Evolutionary conservation across 2,113 vertebrate genomes (phyloP).

Genomic region (Poeciliopsis occidentalis): DNA sequence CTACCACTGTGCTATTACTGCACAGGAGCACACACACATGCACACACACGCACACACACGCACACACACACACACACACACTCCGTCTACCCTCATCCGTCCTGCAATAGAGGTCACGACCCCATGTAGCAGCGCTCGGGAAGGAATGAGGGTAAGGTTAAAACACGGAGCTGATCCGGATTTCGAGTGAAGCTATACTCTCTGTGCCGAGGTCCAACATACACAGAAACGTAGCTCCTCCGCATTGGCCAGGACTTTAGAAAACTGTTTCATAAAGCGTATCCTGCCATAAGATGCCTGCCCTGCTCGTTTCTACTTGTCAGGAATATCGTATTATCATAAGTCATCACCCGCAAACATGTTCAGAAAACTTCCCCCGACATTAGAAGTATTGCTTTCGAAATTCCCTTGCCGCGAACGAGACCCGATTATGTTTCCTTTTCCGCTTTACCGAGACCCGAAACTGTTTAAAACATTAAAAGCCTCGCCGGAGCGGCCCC

Average conservation of each 20-base stretch:
- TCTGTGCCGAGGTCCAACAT: not conserved
- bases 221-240: not conserved
- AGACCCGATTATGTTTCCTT: conserved; percentile 27
- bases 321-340: conserved; percentile 28
- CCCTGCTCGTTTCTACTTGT: conserved; percentile 23
- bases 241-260: not conserved
- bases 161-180: conserved; percentile 50
- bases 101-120: conserved; percentile 66
- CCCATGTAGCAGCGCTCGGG: conserved; percentile 59
- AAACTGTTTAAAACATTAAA: conserved; percentile 20
- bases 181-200: conserved; percentile 1
- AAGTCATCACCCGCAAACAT: conserved; percentile 18
- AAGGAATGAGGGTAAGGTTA: conserved; percentile 63
- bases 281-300: conserved; percentile 5
- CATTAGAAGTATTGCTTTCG: conserved; percentile 13
- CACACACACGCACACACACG: conserved; percentile 3
- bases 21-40: conserved; percentile 24
- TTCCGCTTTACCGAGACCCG: not conserved
- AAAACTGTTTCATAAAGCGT: conserved; percentile 21
- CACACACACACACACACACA: conserved; percentile 28
- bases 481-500: conserved; percentile 1
- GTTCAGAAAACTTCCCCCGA: conserved; percentile 13
- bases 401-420: conserved; percentile 15
- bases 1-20: conserved; percentile 67
- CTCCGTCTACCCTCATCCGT: conserved; percentile 54